Percentiles rank a stretch among this genome's conserved stretches.
Evolutionary conservation across 2,113 vertebrate genomes (phyloP).

Genomic region (Illadopsis cleaveri): DNA sequence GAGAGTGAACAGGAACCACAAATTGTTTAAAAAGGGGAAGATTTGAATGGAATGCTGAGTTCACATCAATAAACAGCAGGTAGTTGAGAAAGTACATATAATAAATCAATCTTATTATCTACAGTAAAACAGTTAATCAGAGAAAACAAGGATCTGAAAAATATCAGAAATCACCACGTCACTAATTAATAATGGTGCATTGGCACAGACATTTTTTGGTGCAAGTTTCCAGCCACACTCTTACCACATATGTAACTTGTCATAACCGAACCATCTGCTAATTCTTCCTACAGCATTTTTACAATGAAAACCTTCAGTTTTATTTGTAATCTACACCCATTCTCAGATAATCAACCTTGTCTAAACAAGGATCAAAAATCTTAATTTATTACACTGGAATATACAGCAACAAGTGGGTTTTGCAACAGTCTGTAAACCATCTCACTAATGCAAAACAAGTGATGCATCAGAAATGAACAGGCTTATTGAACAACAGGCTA

Average conservation of each 20-base stretch:
- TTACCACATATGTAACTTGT: not conserved
- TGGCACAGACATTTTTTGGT: rapidly evolving
- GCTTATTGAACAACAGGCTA: not conserved
- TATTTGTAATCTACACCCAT: not conserved
- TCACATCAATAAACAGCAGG: not conserved
- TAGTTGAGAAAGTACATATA: not conserved
- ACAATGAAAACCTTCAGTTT: not conserved
- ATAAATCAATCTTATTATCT: not conserved
- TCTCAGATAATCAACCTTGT: not conserved
- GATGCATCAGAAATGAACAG: not conserved
- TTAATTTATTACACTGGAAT: not conserved
- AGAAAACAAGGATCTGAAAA: not conserved
- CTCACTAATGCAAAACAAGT: not conserved
- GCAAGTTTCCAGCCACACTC: not conserved
- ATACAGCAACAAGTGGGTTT: not conserved
- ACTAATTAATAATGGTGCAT: not conserved
- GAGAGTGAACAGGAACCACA: not conserved
- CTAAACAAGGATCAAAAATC: not conserved
- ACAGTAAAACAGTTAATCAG: not conserved
- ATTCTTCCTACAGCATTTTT: not conserved
- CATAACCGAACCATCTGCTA: not conserved
- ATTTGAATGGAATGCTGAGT: not conserved
- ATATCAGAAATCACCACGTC: not conserved
- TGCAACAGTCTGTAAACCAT: not conserved
- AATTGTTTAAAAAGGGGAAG: not conserved